Evolutionary conservation across 2,888 invertebrate species (phyloP).

Genomic region (Pheosia tremula): DNA sequence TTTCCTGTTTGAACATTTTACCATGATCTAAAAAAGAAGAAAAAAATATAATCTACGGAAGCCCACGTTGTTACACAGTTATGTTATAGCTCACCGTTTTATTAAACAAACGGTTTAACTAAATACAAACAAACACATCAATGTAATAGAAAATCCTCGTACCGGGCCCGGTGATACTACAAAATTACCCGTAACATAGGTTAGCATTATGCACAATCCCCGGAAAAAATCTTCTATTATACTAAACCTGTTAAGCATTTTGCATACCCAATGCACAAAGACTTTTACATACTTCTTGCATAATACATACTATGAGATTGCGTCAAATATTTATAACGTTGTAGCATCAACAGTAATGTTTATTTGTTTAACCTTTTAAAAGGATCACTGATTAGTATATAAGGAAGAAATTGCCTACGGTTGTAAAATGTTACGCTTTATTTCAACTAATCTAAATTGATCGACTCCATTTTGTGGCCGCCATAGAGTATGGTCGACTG

Average conservation of each 20-base stretch:
- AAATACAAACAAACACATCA: slow-evolving; percentile 16
- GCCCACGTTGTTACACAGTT: neutral
- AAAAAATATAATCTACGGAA: neutral
- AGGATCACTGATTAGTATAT: slow-evolving; percentile 20
- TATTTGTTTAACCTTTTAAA: slow-evolving; percentile 17
- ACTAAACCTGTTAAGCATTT: slow-evolving; percentile 44
- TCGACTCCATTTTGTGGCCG: slow-evolving; percentile 33
- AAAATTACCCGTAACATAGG: slow-evolving; percentile 30
- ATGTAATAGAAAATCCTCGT: slow-evolving; percentile 10
- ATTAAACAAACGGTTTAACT: slow-evolving; percentile 8
- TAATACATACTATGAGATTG: slow-evolving; percentile 34
- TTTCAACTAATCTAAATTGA: slow-evolving; percentile 46
- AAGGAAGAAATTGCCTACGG: slow-evolving; percentile 25
- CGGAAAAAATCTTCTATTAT: slow-evolving; percentile 40
- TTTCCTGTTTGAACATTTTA: neutral
- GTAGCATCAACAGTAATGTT: slow-evolving; percentile 11
- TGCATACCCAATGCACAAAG: slow-evolving; percentile 37
- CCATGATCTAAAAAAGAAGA: neutral
- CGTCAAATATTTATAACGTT: slow-evolving; percentile 15
- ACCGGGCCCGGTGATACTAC: slow-evolving; percentile 13
- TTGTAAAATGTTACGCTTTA: slow-evolving; percentile 44
- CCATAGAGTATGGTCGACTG: slow-evolving; percentile 33
- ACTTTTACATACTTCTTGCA: slow-evolving; percentile 26
- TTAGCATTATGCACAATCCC: slow-evolving; percentile 43
- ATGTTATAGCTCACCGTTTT: slow-evolving; percentile 1